A percentile compares a stretch with the other conserved stretches of the same genome.
Evolutionary conservation across 2,113 vertebrate genomes (phyloP).

Genomic region (Perca fluviatilis): DNA sequence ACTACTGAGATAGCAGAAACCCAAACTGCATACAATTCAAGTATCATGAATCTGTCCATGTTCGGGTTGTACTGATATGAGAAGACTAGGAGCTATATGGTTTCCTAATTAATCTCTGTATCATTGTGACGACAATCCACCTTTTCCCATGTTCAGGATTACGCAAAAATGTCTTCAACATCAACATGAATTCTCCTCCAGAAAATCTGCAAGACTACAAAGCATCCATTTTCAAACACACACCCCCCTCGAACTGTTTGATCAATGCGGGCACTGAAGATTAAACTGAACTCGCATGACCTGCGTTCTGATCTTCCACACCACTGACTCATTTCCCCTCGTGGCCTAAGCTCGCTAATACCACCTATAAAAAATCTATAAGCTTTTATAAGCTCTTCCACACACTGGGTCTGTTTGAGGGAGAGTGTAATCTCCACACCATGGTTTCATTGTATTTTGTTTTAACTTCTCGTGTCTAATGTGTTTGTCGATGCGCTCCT

Average conservation of each 20-base stretch:
- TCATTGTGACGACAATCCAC: constrained; percentile 2
- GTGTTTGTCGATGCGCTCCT: constrained; percentile 69
- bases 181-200: background rate
- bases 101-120: constrained; percentile 27
- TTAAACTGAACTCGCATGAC: constrained; percentile 63
- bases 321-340: constrained; percentile 51
- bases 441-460: constrained; percentile 56
- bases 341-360: constrained; percentile 63
- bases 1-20: background rate
- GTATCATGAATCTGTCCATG: constrained; percentile 12
- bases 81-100: background rate
- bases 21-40: constrained; percentile 1
- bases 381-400: constrained; percentile 67
- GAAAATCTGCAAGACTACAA: constrained; percentile 2
- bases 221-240: constrained; percentile 5
- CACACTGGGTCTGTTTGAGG: constrained; percentile 43
- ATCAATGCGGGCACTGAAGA: constrained; percentile 53
- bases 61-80: background rate
- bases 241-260: constrained; percentile 44
- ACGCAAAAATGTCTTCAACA: constrained; percentile 21
- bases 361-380: constrained; percentile 73
- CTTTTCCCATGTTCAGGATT: constrained; percentile 40
- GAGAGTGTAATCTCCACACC: constrained; percentile 44
- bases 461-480: constrained; percentile 64
- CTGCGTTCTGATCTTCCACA: constrained; percentile 69